Conservation (phyloP, 2,888 invertebrate species). For the Siphlonurus alternatus region DNA sequence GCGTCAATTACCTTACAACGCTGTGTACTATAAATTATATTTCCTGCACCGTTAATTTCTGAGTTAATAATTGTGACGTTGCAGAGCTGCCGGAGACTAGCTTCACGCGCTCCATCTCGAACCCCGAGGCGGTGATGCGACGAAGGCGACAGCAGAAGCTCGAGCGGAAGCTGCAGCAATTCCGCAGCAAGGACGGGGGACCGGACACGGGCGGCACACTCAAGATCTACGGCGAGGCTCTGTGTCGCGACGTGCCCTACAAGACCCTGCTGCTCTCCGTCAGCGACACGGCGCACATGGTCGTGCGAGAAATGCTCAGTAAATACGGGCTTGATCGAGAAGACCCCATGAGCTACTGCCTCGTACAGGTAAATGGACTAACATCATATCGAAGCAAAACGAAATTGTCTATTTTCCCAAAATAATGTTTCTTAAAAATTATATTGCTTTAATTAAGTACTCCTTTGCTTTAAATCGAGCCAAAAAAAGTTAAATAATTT, state of each 20-base stretch:
- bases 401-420: too few relatives aligned
- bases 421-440: too few relatives aligned
- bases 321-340: conserved; percentile 89
- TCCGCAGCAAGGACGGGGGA: conserved; percentile 86
- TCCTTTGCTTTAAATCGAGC: too few relatives aligned
- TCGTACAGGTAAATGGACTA: conserved; percentile 75
- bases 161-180: conserved; percentile 90
- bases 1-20: too few relatives aligned
- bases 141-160: conserved; percentile 89
- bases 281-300: conserved; percentile 78
- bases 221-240: conserved; percentile 90
- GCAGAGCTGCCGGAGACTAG: conserved; percentile 92
- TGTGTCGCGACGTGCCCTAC: conserved; percentile 94
- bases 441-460: too few relatives aligned
- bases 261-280: conserved; percentile 91
- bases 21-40: too few relatives aligned
- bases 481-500: too few relatives aligned
- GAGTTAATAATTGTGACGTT: conserved; percentile 19
- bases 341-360: conserved; percentile 81
- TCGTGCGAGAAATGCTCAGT: conserved; percentile 89
- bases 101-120: conserved; percentile 97
- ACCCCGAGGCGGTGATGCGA: conserved; percentile 99
- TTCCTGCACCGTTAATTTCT: too few relatives aligned
- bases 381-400: too few relatives aligned
- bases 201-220: conserved; percentile 84